Conservation (phyloP, 2,113 vertebrate genomes). For the Mystacornis crossleyi region DNA sequence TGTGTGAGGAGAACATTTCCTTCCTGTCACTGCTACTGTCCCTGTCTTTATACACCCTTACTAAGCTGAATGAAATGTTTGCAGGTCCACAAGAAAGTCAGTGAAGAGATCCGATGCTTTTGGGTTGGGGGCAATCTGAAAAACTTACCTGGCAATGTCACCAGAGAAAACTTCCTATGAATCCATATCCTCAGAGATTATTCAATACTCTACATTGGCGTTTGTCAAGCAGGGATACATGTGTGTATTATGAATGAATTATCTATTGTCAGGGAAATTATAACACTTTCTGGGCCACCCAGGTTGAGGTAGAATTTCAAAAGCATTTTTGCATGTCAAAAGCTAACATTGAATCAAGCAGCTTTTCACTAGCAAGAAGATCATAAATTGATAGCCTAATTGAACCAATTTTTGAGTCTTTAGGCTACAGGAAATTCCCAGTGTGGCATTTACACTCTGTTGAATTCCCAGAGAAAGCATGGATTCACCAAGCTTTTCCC, state of each 20-base stretch:
- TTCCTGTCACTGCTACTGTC: neutral
- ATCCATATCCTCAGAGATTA: neutral
- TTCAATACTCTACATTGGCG: neutral
- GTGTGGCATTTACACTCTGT: neutral
- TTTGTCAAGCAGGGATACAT: neutral
- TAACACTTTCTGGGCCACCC: slow-evolving; percentile 50
- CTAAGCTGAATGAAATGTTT: neutral
- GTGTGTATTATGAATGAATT: neutral
- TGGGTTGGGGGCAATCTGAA: neutral
- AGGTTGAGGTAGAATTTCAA: slow-evolving; percentile 54
- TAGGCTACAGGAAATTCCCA: slow-evolving; percentile 19
- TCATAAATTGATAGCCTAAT: slow-evolving; percentile 40
- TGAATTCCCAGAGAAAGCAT: neutral
- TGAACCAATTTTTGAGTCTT: slow-evolving; percentile 2
- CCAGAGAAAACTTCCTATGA: neutral
- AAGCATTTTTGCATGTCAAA: slow-evolving; percentile 64
- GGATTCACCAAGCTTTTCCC: neutral
- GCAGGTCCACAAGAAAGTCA: neutral
- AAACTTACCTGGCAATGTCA: neutral
- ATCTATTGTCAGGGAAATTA: slow-evolving; percentile 26
- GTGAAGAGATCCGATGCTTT: neutral
- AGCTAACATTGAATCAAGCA: slow-evolving; percentile 18
- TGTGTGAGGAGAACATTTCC: neutral
- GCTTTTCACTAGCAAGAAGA: slow-evolving; percentile 16
- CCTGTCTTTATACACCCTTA: neutral